Conservation (phyloP, 1,140 invertebrate species). For the Heliconius melpomene region DNA sequence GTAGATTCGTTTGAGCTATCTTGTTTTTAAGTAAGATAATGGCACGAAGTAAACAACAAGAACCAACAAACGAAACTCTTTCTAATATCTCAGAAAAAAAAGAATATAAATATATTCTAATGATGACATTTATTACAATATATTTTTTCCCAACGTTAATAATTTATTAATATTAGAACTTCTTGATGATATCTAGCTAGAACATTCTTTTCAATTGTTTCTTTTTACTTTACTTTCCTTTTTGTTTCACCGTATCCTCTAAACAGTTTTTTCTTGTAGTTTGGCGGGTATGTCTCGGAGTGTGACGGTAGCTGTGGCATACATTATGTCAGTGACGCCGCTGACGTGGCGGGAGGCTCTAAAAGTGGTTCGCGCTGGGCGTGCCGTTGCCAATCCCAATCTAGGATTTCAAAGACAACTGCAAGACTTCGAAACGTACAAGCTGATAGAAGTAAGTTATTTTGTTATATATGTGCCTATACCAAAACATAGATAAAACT, state of each 20-base stretch:
- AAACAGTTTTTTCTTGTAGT: slow-evolving; percentile 75
- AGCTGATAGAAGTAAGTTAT: slow-evolving; percentile 87
- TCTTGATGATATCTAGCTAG: no score
- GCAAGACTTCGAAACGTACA: slow-evolving; percentile 93
- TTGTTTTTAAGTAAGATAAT: no score
- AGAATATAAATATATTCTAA: no score
- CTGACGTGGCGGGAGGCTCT: slow-evolving; percentile 96
- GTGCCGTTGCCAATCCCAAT: slow-evolving; percentile 96
- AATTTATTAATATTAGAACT: no score
- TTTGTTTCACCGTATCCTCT: no score
- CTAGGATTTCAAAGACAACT: slow-evolving; percentile 96
- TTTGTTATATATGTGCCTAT: not conserved
- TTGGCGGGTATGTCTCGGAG: slow-evolving; percentile 97
- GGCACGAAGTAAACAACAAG: no score
- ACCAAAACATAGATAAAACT: not conserved
- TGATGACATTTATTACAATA: no score
- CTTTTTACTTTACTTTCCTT: no score
- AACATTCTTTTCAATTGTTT: no score
- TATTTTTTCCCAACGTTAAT: no score
- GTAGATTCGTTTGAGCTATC: not conserved
- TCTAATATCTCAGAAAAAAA: no score
- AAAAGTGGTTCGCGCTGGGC: slow-evolving; percentile 94
- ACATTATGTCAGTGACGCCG: slow-evolving; percentile 96
- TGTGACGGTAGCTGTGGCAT: slow-evolving; percentile 96
- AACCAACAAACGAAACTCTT: no score